Conservation (phyloP, 2,888 invertebrate species). For the Callosobruchus maculatus region DNA sequence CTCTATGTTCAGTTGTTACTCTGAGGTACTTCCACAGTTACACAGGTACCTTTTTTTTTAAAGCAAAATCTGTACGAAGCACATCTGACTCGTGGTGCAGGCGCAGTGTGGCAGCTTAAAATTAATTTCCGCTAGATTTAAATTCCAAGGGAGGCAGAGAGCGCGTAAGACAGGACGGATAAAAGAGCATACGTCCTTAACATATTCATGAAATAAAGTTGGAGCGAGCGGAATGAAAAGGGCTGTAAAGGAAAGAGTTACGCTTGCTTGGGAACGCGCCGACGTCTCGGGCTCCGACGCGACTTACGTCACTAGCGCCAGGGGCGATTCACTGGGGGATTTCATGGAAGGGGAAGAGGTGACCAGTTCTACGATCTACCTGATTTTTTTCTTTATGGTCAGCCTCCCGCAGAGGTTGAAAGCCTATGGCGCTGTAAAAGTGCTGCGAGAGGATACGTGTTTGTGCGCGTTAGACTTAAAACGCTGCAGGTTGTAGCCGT, state of each 20-base stretch:
- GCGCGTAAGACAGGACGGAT: conserved; percentile 4
- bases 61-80: background rate
- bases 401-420: too few species aligned
- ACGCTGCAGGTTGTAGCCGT: too few species aligned
- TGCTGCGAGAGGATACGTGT: too few species aligned
- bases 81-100: background rate
- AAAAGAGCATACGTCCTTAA: conserved; percentile 14
- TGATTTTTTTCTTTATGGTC: too few species aligned
- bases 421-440: too few species aligned
- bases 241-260: conserved; percentile 15
- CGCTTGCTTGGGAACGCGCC: conserved; percentile 8
- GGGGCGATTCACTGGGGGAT: background rate
- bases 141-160: conserved; percentile 8
- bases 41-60: background rate
- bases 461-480: too few species aligned
- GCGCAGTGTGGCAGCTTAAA: background rate
- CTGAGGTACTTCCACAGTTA: too few species aligned
- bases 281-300: background rate
- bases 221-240: conserved; percentile 8
- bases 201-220: conserved; percentile 17
- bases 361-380: too few species aligned
- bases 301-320: background rate
- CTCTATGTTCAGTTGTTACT: too few species aligned
- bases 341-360: too few species aligned
- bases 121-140: conserved; percentile 15